Conservation (phyloP, 1,140 invertebrate species). For the Mamestra configurata region DNA sequence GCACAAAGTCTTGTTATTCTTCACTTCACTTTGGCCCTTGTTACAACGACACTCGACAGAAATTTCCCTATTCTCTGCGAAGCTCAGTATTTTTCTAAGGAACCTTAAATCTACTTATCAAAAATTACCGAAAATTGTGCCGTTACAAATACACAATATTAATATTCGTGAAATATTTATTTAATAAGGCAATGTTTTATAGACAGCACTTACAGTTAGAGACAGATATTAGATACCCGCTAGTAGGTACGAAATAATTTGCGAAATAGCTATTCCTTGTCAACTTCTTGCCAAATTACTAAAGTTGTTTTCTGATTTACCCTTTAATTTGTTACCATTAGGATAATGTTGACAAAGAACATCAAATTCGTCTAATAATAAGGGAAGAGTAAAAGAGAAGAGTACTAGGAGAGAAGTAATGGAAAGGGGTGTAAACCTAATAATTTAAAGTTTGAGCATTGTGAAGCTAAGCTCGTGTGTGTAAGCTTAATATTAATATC, state of each 20-base stretch:
- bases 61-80: not conserved
- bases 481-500: conserved; percentile 65
- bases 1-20: not conserved
- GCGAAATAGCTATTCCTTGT: conserved; percentile 14
- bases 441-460: conserved; percentile 64
- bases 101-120: conserved; percentile 25
- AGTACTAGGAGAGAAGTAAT: conserved; percentile 59
- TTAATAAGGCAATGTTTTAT: conserved; percentile 68
- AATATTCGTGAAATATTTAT: conserved; percentile 59
- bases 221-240: conserved; percentile 51
- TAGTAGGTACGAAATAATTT: conserved; percentile 35
- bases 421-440: conserved; percentile 55
- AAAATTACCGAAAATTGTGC: conserved; percentile 60
- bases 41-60: conserved; percentile 7
- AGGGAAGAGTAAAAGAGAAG: conserved; percentile 41
- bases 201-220: conserved; percentile 63
- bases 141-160: conserved; percentile 59
- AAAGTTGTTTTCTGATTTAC: conserved; percentile 26
- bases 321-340: conserved; percentile 11
- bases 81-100: conserved; percentile 53
- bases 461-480: conserved; percentile 70
- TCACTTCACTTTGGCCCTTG: not conserved
- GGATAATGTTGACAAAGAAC: conserved; percentile 34
- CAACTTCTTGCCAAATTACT: conserved; percentile 17
- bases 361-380: conserved; percentile 32